Base-by-base conservation (phyloP, 2,113 vertebrate species). In the Equus przewalskii region DNA sequence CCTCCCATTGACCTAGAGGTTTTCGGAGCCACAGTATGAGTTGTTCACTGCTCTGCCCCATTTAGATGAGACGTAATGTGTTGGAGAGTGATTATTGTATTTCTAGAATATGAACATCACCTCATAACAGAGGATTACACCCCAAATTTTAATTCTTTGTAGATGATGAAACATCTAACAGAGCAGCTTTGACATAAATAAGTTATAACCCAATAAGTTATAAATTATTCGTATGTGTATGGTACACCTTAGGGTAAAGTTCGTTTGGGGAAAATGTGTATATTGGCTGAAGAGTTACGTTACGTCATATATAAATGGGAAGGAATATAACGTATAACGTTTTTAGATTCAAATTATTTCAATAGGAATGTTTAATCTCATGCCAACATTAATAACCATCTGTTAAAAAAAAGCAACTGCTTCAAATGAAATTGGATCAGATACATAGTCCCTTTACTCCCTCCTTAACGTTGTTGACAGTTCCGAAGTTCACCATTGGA, bases 271-370 rank as follows among this genome's bases (percentile, higher is more conserved):
- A 22, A 93, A 91, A 64, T 33, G 7, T 80, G 14, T 72, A 26
- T 36, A 67, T 82, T 82, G 30, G 18, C 15, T 93, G 64, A 76
- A 81, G 33, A 89, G 49, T 75, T 89, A 16, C 15, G 44, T 89
- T 33, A 10, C 15, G 33, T 36, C 19, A 24, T 64, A 11, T 54
- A 21, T 75, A 60, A 92, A 41, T 62, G 30, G 24, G 9, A 51
- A 62, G 56, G 13, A 92, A 75, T 44, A 54, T 24, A 56, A 65
- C 13, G 30, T 44, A 54, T 24, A 56, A 65, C 10, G 30, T 89
- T 91, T 97, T 73, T 86, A 60, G 36, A 64, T 80, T 95, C 76
- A 86, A 8, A 49, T 70, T 73, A 62, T 85, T 95, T 96, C 28
- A 30, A 64, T 46, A 80, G 21, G 33, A 90, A 46, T 76, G 49